phyloP scores from a whole-genome alignment of 2,797 vertebrate species.

The Clamator glandarius region DNA sequence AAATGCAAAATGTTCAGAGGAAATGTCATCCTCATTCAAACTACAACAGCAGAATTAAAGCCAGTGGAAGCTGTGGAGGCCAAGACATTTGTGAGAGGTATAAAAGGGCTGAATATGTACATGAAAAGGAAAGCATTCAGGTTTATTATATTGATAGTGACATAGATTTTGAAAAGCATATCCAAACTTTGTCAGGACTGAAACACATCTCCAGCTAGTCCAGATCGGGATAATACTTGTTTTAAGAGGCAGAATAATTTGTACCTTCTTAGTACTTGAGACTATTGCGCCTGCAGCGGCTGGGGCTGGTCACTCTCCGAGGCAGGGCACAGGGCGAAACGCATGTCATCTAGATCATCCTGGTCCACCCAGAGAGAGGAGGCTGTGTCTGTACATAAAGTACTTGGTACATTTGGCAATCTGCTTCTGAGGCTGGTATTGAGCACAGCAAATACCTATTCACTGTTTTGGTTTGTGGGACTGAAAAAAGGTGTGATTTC shows the following conservation, averaged over 20 bases:
- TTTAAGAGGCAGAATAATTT: neutral
- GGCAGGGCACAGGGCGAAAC: neutral
- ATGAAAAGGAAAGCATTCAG: neutral
- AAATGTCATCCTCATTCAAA: neutral
- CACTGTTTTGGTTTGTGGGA: neutral
- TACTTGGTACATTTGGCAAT: neutral
- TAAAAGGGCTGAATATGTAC: neutral
- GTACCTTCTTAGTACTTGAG: neutral
- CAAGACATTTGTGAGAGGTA: neutral
- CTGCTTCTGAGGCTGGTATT: neutral
- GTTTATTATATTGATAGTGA: neutral
- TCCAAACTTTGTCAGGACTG: neutral
- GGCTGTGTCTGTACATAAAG: neutral
- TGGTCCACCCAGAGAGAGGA: neutral
- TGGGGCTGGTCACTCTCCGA: neutral
- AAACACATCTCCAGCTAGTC: neutral
- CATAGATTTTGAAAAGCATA: neutral
- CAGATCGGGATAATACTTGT: neutral
- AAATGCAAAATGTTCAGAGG: neutral
- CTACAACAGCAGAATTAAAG: neutral
- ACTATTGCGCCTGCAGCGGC: neutral
- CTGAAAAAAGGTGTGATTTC: neutral
- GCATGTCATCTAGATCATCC: too few species aligned
- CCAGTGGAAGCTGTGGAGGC: neutral
- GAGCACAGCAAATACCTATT: neutral